Evolutionary conservation across 2,888 invertebrate genomes (phyloP), one percentile per base, ranked within the genome.

Genomic region (Gandaritis pyraliata): DNA sequence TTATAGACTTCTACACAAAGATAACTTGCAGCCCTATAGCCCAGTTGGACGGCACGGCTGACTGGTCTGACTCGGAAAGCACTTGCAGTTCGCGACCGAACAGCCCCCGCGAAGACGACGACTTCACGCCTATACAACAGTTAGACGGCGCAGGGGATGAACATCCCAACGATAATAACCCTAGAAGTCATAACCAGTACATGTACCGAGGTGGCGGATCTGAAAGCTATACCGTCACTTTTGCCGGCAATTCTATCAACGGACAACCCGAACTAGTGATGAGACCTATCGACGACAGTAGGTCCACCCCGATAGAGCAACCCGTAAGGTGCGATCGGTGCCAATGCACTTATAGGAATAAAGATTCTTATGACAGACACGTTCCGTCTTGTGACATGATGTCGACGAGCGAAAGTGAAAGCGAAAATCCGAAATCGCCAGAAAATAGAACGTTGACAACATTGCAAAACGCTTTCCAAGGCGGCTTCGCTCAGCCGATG

Each of bases 261-360:
- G 93, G 93, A 12, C 92, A 88, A 69, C 88, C 87, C 61, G 93
- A 88, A 77, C 77, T 86, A 62, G 88, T 88, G 0, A 92, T 92
- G 90, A 78, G 91, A 58, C 86, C 91, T 5, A 74, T 91, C 61
- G 92, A 90, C 58, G 92, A 92, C 54, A 81, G 78, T 30, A 77
- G 85, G 30, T 78, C 77, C 1, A 78, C 81, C 47, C 77, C 90
- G 39, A 93, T 93, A 43, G 95, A 96, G 72, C 94, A 95, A 72
- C 96, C 96, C 7, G 97, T 98, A 0, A 96, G 96, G 74, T 98
- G 98, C 84, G 95, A 96, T 72, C 94, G 96, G 67, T 98, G 98
- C 79, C 96, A 96, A 74, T 96, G 97, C 77, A 97, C 97, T 1
- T 97, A 97, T 77, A 93, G 97, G 74, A 97, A 96, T 51, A 95